phyloP scores from a whole-genome alignment of 2,797 vertebrate species.

The Ceryle rudis region DNA sequence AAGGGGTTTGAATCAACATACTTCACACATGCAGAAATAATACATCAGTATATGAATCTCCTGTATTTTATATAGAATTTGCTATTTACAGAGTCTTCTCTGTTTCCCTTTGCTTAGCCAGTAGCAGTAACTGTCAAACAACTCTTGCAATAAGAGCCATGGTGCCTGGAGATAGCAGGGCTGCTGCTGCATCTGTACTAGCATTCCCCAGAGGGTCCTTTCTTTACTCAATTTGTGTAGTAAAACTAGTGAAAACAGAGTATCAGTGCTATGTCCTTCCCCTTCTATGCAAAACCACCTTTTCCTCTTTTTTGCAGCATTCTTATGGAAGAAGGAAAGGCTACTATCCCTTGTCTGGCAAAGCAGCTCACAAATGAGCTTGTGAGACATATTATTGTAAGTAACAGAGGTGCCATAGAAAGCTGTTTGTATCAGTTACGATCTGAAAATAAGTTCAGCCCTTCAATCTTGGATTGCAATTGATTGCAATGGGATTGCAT shows the following conservation, averaged over 20 bases:
- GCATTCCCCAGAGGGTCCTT: background rate
- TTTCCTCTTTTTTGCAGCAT: constrained; percentile 59
- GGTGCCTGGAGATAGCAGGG: background rate
- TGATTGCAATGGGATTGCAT: background rate
- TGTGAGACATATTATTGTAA: constrained; percentile 87
- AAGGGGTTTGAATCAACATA: background rate
- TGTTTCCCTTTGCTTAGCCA: background rate
- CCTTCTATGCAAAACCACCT: background rate
- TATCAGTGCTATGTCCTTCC: background rate
- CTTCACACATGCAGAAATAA: background rate
- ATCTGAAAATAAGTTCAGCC: background rate
- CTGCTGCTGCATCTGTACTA: background rate
- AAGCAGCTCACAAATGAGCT: constrained; percentile 88
- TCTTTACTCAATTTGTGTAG: background rate
- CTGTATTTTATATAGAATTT: background rate
- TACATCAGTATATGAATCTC: background rate
- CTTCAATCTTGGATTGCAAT: background rate
- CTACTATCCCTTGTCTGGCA: constrained; percentile 86
- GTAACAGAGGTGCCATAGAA: background rate
- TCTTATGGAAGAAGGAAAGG: constrained; percentile 79
- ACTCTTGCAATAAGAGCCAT: background rate
- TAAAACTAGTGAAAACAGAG: background rate
- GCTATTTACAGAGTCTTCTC: background rate
- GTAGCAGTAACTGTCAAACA: background rate
- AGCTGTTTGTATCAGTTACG: background rate